phyloP scores from a whole-genome alignment of 2,113 vertebrate species.

The Chionomys nivalis region DNA sequence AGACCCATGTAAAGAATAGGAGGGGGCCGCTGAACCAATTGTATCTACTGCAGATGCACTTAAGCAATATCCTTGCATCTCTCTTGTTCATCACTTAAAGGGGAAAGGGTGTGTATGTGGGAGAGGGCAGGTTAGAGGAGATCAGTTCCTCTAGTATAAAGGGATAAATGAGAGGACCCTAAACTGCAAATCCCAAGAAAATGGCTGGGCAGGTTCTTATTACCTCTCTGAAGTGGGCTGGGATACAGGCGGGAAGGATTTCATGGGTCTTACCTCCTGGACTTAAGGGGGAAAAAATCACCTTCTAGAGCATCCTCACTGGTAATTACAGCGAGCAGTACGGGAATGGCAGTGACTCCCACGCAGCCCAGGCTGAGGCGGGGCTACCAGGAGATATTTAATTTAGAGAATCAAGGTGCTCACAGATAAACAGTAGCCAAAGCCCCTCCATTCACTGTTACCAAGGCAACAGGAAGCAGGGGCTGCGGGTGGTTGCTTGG shows the following conservation, averaged over 20 bases:
- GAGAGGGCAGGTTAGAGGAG: too few species aligned
- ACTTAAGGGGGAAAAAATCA: background rate
- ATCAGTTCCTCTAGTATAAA: background rate
- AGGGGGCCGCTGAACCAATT: background rate
- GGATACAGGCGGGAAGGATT: background rate
- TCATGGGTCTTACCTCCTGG: background rate
- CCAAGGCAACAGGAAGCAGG: constrained; percentile 68
- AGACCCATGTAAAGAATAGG: background rate
- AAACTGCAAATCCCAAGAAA: background rate
- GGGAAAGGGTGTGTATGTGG: background rate
- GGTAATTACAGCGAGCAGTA: background rate
- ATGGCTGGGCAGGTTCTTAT: background rate
- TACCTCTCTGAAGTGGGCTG: background rate
- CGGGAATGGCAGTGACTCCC: background rate
- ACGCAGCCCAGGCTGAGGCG: background rate
- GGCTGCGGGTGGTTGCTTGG: constrained; percentile 65
- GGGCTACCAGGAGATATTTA: constrained; percentile 6
- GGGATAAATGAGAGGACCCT: background rate
- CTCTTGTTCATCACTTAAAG: background rate
- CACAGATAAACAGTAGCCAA: background rate
- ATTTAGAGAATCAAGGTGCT: constrained; percentile 57
- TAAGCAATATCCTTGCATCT: background rate
- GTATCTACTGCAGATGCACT: background rate
- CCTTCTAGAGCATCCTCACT: background rate
- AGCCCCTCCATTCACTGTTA: constrained; percentile 57